Percentiles rank a stretch among this genome's conserved stretches.
These are phyloP conservation scores for Linyphia triangularis DNA, from an alignment of 2,888 invertebrate genomes.

Conservation along the genomic window DNA sequence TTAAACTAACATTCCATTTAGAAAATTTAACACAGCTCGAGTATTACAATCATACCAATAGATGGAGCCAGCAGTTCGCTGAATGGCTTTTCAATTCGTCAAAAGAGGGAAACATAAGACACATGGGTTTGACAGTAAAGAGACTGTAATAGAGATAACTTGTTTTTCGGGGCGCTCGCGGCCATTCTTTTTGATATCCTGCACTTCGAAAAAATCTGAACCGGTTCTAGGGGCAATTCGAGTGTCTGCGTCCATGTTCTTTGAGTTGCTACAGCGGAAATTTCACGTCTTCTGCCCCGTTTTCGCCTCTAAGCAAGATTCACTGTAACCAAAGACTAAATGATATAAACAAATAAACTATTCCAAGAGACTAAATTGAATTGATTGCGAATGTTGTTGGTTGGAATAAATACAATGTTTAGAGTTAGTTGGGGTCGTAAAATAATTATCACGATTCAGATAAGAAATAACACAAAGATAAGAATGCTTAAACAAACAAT, in stretches of 20 bases:
- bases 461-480: no score
- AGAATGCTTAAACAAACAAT: no score
- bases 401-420: neutral
- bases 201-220: constrained; percentile 66
- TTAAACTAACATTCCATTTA: neutral
- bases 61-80: constrained; percentile 43
- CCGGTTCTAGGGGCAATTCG: constrained; percentile 71
- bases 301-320: neutral
- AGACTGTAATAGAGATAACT: constrained; percentile 75
- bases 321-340: neutral
- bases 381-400: neutral
- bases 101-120: constrained; percentile 69
- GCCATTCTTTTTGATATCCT: constrained; percentile 72
- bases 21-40: neutral
- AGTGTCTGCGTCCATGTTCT: constrained; percentile 60
- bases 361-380: neutral
- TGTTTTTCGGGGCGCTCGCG: constrained; percentile 66
- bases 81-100: constrained; percentile 37
- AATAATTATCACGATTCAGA: no score
- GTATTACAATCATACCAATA: neutral
- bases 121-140: constrained; percentile 75
- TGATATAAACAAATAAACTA: neutral
- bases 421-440: no score
- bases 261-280: constrained; percentile 34
- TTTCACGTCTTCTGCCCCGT: neutral